Conservation (phyloP, 2,888 invertebrate genomes). For the Oscheius myriophilus region DNA sequence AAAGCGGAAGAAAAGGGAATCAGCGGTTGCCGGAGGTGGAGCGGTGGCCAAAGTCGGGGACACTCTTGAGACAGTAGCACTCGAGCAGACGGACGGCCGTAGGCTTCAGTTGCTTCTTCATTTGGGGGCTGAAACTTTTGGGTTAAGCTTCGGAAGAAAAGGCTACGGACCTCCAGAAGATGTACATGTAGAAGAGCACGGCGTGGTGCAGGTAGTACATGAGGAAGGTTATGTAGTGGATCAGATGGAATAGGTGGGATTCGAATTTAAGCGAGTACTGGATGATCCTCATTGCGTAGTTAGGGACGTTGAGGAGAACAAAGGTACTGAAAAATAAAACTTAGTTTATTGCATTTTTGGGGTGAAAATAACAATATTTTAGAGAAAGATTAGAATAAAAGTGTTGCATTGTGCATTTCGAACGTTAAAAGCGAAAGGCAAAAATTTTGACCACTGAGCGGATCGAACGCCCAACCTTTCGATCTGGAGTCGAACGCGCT, state of each 20-base stretch:
- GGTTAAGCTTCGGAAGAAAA: neutral
- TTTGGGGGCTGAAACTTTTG: slow-evolving; percentile 63
- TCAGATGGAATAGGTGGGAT: slow-evolving; percentile 39
- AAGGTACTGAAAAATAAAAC: slow-evolving; percentile 63
- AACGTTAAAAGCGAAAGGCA: too few relatives aligned
- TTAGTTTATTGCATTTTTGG: too few relatives aligned
- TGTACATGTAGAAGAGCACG: slow-evolving; percentile 66
- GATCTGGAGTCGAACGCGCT: slow-evolving; percentile 39
- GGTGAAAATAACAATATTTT: too few relatives aligned
- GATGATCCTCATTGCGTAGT: slow-evolving; percentile 57
- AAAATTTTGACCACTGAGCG: slow-evolving; percentile 35
- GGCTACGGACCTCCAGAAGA: slow-evolving; percentile 62
- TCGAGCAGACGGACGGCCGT: slow-evolving; percentile 68
- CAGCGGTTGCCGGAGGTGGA: slow-evolving; percentile 40
- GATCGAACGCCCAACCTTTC: slow-evolving; percentile 37
- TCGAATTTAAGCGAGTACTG: slow-evolving; percentile 32
- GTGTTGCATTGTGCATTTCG: too few relatives aligned
- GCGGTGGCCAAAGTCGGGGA: slow-evolving; percentile 69
- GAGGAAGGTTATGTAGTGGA: slow-evolving; percentile 16
- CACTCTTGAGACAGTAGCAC: slow-evolving; percentile 69
- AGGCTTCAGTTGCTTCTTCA: slow-evolving; percentile 69
- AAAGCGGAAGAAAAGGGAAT: too few relatives aligned
- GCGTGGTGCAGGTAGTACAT: slow-evolving; percentile 48
- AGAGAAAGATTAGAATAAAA: too few relatives aligned
- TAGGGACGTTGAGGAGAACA: slow-evolving; percentile 68